phyloP scores from a whole-genome alignment of 2,888 invertebrate species.

The Colostygia pectinataria region DNA sequence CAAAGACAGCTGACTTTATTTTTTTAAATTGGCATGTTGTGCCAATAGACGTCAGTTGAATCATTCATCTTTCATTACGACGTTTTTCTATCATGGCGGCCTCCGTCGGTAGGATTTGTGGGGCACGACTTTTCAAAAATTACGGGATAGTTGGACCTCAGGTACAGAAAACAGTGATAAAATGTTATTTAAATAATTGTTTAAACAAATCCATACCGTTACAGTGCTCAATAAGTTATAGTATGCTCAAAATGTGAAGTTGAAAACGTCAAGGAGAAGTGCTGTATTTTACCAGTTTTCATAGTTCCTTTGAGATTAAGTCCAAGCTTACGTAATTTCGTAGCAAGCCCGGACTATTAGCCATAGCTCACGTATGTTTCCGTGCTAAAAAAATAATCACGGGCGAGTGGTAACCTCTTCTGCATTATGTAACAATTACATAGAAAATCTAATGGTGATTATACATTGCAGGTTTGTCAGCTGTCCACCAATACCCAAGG shows the following conservation, averaged over 20 bases:
- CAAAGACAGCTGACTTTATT: conserved; percentile 21
- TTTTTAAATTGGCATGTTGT: conserved; percentile 50
- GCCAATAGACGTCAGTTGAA: conserved; percentile 63
- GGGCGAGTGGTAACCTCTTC: conserved; percentile 74
- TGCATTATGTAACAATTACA: conserved; percentile 79
- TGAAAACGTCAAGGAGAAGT: conserved; percentile 48
- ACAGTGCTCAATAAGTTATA: conserved; percentile 47
- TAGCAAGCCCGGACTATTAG: conserved; percentile 35
- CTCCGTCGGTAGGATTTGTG: conserved; percentile 93
- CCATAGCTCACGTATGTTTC: conserved; percentile 4
- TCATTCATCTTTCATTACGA: conserved; percentile 70
- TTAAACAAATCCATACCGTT: conserved; percentile 40
- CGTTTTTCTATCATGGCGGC: conserved; percentile 92
- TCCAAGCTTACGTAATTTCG: conserved; percentile 40
- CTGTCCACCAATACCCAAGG: conserved; percentile 88
- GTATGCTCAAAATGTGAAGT: conserved; percentile 44
- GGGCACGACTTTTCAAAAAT: conserved; percentile 91
- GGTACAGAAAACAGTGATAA: conserved; percentile 78
- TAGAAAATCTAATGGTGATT: conserved; percentile 66
- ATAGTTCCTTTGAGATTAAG: conserved; percentile 36
- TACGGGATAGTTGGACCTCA: conserved; percentile 87
- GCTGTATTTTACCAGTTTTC: conserved; percentile 60
- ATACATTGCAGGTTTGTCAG: conserved; percentile 86
- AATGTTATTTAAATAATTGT: conserved; percentile 34
- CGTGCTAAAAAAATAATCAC: conserved; percentile 40